These are phyloP conservation scores for Drosophila nannoptera DNA, from an alignment of 1,140 invertebrate genomes.

Conservation along the genomic window DNA sequence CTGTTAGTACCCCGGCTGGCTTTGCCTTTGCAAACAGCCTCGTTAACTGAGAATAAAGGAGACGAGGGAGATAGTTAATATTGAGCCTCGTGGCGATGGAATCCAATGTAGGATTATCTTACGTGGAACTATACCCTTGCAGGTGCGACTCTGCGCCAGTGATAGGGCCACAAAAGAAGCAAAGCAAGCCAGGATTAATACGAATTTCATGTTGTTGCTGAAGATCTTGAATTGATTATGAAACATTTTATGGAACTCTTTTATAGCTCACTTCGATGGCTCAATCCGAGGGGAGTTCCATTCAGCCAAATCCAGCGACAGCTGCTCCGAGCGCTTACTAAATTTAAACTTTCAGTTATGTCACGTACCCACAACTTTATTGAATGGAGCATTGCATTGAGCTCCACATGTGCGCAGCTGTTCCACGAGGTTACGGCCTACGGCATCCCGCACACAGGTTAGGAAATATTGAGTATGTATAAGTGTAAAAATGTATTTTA, in stretches of 20 bases:
- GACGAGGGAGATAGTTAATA: neutral
- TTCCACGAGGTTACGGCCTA: neutral
- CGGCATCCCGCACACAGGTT: too few species aligned
- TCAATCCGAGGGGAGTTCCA: too few species aligned
- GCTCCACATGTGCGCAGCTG: neutral
- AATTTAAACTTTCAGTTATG: neutral
- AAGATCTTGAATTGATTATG: too few species aligned
- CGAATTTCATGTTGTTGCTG: conserved; percentile 29
- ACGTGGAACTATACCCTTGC: neutral
- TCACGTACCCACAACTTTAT: too few species aligned
- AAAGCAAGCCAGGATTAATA: conserved; percentile 26
- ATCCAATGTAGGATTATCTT: neutral
- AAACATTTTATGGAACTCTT: too few species aligned
- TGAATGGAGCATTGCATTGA: neutral
- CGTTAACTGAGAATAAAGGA: neutral
- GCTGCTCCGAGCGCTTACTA: neutral
- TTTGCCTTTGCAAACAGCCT: neutral
- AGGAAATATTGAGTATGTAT: neutral
- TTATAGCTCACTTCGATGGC: too few species aligned
- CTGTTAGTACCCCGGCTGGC: neutral
- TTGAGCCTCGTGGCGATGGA: neutral
- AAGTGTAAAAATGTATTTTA: conserved; percentile 5
- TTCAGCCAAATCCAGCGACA: neutral
- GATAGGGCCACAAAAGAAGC: conserved; percentile 8
- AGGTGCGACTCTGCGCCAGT: conserved; percentile 2